Base-by-base conservation (phyloP, 2,113 vertebrate genomes). In the Patagioenas fasciata region DNA sequence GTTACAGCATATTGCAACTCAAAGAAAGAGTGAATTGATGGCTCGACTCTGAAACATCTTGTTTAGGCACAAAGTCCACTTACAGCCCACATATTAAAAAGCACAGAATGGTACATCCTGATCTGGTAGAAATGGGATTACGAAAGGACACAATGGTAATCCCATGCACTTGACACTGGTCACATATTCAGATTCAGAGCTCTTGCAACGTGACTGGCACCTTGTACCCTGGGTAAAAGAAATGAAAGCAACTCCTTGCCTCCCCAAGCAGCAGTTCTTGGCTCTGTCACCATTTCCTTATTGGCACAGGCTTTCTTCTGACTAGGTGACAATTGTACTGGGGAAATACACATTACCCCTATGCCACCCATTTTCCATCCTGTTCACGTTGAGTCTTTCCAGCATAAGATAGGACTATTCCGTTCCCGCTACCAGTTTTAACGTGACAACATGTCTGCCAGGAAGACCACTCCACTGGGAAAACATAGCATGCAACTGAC, bases 151-250 rank as follows among this genome's bases (percentile, higher is more conserved):
- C 20, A 32, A 23, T 15, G 38, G 6, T 15, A 48, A 7, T 75
- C 15, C 31, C 14, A 2, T 11, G 21, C 29, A 20, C n/a, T 65
- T 36, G 15, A 17, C 54, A 20, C 0, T 20, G 26, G 9, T 64
- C 21, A 16, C 20, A 5, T 17, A 31, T 9, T 66, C 15, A 20
- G 11, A n/a, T 23, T n/a, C 36, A 44, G 70, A 73, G 44, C 15
- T 75, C 9, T 7, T 71, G 40, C 24, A 66, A 24, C 10, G 17
- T 1, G 0, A 3, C 4, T 91, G 61, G 12, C 38, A 69, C 32
- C 24, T 19, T 1, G 2, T 31, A 61, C 28, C 25, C n/a, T 0
- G 0, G 3, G 5, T 57, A n/a, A 10, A 77, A 72, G 13, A 53
- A 93, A 75, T 2, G 5, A 80, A 77, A 54, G 11, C 21, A 57